Evolutionary conservation across 1,140 invertebrate genomes (phyloP).

Genomic region (Tetramorium alpestre): DNA sequence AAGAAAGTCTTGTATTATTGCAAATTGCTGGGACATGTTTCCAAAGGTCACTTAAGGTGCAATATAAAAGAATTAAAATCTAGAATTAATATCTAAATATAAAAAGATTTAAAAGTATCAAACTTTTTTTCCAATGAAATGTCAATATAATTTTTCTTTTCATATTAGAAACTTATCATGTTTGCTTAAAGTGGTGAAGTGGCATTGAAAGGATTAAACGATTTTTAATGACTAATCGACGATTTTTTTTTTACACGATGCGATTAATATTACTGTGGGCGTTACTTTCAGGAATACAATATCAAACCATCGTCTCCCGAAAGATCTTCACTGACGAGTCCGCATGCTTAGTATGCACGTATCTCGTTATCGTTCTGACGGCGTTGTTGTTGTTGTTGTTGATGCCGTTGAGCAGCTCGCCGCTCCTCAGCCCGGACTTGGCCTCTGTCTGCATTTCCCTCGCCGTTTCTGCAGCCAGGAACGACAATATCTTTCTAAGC

Average conservation of each 20-base stretch:
- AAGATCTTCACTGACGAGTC: slow-evolving; percentile 86
- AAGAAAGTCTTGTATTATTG: neutral
- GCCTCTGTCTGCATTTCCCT: slow-evolving; percentile 69
- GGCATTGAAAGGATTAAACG: slow-evolving; percentile 33
- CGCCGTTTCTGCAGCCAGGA: slow-evolving; percentile 77
- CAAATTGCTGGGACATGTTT: neutral
- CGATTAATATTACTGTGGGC: neutral
- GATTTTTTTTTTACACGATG: neutral
- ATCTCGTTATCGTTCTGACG: slow-evolving; percentile 84
- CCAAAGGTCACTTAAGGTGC: neutral
- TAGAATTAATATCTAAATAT: neutral
- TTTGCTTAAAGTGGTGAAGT: neutral
- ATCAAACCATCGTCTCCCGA: slow-evolving; percentile 86
- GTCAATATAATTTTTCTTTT: neutral
- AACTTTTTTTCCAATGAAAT: neutral
- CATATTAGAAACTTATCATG: neutral
- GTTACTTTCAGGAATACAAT: neutral
- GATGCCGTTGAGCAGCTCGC: slow-evolving; percentile 71
- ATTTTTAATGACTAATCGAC: neutral
- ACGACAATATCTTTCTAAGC: slow-evolving; percentile 54
- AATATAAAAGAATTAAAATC: neutral
- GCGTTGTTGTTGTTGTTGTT: slow-evolving; percentile 78
- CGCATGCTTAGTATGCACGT: slow-evolving; percentile 85
- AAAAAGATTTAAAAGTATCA: neutral
- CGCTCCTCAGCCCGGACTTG: slow-evolving; percentile 70